Evolutionary conservation across 2,797 vertebrate genomes (phyloP).

Genomic region (Falco cherrug): DNA sequence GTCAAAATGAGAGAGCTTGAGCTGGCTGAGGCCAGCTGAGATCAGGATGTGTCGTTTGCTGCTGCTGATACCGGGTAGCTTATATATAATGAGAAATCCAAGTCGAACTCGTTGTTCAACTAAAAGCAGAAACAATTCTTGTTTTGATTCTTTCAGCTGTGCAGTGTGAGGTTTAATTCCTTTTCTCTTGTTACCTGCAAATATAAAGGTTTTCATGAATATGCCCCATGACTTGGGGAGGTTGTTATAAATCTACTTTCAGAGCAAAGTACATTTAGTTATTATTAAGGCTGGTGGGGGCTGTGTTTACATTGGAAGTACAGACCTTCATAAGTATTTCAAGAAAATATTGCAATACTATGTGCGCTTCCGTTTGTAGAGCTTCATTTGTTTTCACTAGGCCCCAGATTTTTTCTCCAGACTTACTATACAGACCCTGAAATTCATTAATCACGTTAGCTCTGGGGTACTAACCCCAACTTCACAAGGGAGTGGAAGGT

Average conservation of each 20-base stretch:
- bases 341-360: neutral
- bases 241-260: neutral
- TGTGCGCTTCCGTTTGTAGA: neutral
- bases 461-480: neutral
- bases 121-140: neutral
- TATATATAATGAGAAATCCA: neutral
- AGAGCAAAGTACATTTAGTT: neutral
- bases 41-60: neutral
- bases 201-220: neutral
- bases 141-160: neutral
- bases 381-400: constrained; percentile 3
- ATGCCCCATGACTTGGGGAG: neutral
- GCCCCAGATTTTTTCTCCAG: neutral
- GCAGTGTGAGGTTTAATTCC: neutral
- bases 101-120: neutral
- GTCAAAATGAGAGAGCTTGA: neutral
- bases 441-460: constrained; percentile 2
- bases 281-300: neutral
- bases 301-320: neutral
- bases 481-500: neutral
- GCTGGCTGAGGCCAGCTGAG: neutral
- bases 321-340: neutral
- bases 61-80: neutral
- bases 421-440: neutral
- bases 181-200: neutral